phyloP scores from a whole-genome alignment of 2,113 vertebrate genomes.

The Lophius piscatorius region DNA sequence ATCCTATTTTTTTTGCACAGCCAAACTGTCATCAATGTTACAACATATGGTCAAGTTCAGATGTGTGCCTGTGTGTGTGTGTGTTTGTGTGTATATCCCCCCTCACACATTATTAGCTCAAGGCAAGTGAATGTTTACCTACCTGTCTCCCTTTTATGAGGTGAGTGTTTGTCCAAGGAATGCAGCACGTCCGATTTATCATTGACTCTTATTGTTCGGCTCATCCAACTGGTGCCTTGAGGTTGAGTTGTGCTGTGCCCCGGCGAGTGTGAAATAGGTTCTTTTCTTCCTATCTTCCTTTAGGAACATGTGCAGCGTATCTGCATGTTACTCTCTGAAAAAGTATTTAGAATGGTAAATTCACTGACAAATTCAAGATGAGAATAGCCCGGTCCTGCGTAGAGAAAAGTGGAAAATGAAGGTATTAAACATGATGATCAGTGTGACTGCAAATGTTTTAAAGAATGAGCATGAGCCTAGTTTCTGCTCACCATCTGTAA shows the following conservation, averaged over 20 bases:
- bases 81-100: slow-evolving; percentile 33
- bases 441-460: slow-evolving; percentile 2
- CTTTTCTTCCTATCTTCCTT: slow-evolving; percentile 36
- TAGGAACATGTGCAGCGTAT: slow-evolving; percentile 20
- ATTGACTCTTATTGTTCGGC: slow-evolving; percentile 62
- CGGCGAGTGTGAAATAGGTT: slow-evolving; percentile 60
- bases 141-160: slow-evolving; percentile 66
- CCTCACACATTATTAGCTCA: slow-evolving; percentile 64
- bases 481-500: slow-evolving; percentile 27
- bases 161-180: slow-evolving; percentile 71
- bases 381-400: not conserved
- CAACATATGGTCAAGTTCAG: slow-evolving; percentile 33
- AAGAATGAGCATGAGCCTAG: slow-evolving; percentile 2
- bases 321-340: slow-evolving; percentile 34
- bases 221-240: slow-evolving; percentile 61
- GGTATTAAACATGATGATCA: slow-evolving; percentile 11
- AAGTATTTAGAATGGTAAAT: slow-evolving; percentile 30
- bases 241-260: slow-evolving; percentile 44
- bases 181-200: slow-evolving; percentile 73
- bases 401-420: slow-evolving; percentile 11
- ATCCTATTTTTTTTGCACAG: slow-evolving; percentile 16
- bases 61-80: slow-evolving; percentile 30
- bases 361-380: slow-evolving; percentile 4
- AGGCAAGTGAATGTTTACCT: slow-evolving; percentile 77
- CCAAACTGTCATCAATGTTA: slow-evolving; percentile 30